These are phyloP conservation scores for Leptinotarsa rubiginosa DNA, from an alignment of 2,888 invertebrate species.

Conservation along the genomic window DNA sequence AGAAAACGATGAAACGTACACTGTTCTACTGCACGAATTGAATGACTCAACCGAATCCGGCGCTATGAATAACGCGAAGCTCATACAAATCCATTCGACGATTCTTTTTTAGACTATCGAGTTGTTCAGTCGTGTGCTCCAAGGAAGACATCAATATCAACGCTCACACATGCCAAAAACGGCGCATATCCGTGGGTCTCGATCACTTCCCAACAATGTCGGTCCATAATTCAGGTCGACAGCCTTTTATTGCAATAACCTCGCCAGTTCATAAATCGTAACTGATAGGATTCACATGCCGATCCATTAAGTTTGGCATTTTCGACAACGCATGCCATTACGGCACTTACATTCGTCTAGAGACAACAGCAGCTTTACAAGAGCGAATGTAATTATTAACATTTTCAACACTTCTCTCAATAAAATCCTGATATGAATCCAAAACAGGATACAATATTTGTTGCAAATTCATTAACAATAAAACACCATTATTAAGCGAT, in stretches of 20 bases:
- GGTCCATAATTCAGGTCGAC: slow-evolving; percentile 26
- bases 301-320: no score
- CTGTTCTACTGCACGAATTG: background rate
- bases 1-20: background rate
- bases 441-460: no score
- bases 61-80: background rate
- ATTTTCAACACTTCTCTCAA: background rate
- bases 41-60: background rate
- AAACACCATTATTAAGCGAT: no score
- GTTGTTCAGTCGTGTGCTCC: slow-evolving; percentile 18
- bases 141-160: slow-evolving; percentile 37
- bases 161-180: slow-evolving; percentile 33
- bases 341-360: no score
- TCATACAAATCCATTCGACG: slow-evolving; percentile 3
- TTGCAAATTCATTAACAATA: no score
- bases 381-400: no score
- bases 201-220: slow-evolving; percentile 26
- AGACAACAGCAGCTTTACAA: no score
- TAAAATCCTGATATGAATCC: no score
- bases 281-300: no score
- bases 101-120: slow-evolving; percentile 5
- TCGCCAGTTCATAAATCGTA: slow-evolving; percentile 6
- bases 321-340: no score
- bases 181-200: slow-evolving; percentile 30
- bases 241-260: slow-evolving; percentile 28